These are phyloP conservation scores for Elgaria multicarinata DNA, from an alignment of 2,113 vertebrate genomes.

Conservation along the genomic window DNA sequence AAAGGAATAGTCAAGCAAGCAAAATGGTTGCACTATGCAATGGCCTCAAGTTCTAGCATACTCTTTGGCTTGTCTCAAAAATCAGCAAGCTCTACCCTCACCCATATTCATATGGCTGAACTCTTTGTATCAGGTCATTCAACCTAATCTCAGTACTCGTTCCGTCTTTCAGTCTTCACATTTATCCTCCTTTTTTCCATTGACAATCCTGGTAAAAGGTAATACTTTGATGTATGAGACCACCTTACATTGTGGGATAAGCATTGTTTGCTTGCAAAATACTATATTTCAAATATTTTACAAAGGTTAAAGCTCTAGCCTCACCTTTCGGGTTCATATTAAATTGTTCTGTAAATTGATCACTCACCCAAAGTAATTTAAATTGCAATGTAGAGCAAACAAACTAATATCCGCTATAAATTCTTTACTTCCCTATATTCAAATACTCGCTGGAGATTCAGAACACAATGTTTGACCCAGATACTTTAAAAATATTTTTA, in stretches of 20 bases:
- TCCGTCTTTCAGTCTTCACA: neutral
- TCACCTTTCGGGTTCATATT: neutral
- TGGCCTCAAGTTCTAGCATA: neutral
- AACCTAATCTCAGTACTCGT: neutral
- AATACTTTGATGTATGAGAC: neutral
- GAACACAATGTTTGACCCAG: constrained; percentile 10
- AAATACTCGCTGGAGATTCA: constrained; percentile 6
- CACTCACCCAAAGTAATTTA: neutral
- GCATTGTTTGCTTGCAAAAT: neutral
- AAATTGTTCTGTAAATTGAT: neutral
- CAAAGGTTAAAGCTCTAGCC: neutral
- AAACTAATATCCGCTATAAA: constrained; percentile 23
- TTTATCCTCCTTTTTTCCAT: neutral
- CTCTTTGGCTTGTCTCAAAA: neutral
- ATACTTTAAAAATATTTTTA: constrained; percentile 29
- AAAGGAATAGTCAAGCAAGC: neutral
- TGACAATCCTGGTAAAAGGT: neutral
- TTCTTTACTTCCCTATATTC: neutral
- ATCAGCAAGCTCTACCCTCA: neutral
- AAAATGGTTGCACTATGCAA: neutral
- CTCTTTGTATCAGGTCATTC: neutral
- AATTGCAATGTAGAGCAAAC: constrained; percentile 9
- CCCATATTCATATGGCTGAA: neutral
- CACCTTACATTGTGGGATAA: neutral
- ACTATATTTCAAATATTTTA: neutral